Evolutionary conservation across 2,113 vertebrate genomes (phyloP).

Genomic region (Carettochelys insculpta): DNA sequence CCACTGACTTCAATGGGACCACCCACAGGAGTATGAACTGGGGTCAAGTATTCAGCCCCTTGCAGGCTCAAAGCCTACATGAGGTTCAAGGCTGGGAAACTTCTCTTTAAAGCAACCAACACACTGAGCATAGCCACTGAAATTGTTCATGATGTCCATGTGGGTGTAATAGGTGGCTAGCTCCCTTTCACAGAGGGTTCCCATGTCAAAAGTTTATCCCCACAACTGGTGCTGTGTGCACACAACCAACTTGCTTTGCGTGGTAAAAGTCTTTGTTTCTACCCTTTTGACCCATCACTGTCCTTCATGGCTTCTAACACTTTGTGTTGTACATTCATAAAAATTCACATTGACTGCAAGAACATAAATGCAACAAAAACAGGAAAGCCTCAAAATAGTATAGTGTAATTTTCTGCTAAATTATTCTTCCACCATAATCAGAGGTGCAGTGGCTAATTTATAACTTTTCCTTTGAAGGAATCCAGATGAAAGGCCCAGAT

Average conservation of each 20-base stretch:
- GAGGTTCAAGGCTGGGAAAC: conserved; percentile 77
- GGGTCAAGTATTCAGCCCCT: conserved; percentile 56
- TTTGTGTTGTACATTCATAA: conserved; percentile 87
- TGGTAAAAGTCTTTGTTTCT: conserved; percentile 75
- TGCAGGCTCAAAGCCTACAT: conserved; percentile 69
- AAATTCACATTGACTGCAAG: conserved; percentile 86
- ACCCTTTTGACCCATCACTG: conserved; percentile 79
- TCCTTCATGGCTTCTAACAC: conserved; percentile 84
- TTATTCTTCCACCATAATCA: conserved; percentile 82
- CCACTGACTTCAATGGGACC: conserved; percentile 38
- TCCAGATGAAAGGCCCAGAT: conserved; percentile 98
- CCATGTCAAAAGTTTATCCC: conserved; percentile 69
- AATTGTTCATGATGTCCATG: conserved; percentile 62
- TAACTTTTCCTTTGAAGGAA: conserved; percentile 98
- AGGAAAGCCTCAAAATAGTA: conserved; percentile 89
- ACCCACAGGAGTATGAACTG: conserved; percentile 9
- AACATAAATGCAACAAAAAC: conserved; percentile 87
- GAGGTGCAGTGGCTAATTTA: conserved; percentile 85
- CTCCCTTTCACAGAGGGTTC: conserved; percentile 59
- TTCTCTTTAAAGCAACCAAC: conserved; percentile 78
- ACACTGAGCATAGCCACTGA: conserved; percentile 76
- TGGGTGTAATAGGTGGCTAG: conserved; percentile 55
- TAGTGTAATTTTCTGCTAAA: conserved; percentile 90
- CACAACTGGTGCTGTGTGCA: conserved; percentile 71
- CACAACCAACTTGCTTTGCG: conserved; percentile 65